Evolutionary conservation across 2,797 vertebrate genomes (phyloP).

Genomic region (Malurus splendens): DNA sequence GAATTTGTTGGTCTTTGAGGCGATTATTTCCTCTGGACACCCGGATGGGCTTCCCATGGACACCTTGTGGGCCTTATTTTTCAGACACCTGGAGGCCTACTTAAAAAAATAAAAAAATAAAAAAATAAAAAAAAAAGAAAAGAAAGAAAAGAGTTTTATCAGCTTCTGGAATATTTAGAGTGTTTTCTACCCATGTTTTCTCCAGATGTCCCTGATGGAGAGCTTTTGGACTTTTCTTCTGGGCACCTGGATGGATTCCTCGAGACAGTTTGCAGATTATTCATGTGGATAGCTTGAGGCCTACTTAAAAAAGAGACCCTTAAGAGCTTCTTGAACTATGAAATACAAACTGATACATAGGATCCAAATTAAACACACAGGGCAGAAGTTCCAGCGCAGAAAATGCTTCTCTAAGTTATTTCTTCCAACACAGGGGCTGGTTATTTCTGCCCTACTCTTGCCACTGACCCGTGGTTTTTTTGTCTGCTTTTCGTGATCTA

Average conservation of each 20-base stretch:
- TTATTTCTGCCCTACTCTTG: background rate
- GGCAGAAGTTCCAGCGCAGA: background rate
- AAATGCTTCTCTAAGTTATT: background rate
- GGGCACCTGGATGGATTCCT: background rate
- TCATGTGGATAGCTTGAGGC: accelerated
- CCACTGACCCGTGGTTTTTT: background rate
- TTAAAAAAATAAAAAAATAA: background rate
- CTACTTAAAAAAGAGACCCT: background rate
- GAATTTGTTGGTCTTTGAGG: background rate
- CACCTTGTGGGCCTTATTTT: background rate
- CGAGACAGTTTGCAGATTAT: background rate
- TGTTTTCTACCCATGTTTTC: background rate
- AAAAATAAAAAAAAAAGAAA: too few relatives aligned
- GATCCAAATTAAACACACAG: background rate
- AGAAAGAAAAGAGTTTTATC: background rate
- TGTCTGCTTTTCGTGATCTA: background rate
- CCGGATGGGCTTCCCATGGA: background rate
- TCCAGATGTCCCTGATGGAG: background rate
- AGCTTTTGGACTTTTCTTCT: background rate
- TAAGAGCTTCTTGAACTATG: background rate
- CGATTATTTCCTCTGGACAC: background rate
- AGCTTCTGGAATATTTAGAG: background rate
- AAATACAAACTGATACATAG: background rate
- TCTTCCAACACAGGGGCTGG: background rate
- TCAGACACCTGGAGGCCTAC: background rate